Percentiles rank a stretch among this genome's conserved stretches.
Conservation (phyloP, 92 coral and sea anemone species). For the Anthopleura xanthogrammica region DNA sequence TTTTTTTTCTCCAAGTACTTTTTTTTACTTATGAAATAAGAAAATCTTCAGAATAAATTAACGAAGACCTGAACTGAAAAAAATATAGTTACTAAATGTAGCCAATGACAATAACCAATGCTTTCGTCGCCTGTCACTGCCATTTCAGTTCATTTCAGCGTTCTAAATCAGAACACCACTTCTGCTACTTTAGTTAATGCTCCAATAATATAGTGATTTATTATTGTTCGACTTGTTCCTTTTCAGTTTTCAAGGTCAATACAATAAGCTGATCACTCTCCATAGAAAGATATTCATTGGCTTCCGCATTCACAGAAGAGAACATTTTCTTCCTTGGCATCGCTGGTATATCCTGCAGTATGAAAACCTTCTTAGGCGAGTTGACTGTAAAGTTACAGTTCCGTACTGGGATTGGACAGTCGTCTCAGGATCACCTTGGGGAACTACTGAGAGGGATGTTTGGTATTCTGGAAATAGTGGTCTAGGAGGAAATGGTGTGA, state of each 20-base stretch:
- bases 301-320: neutral
- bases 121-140: too few species aligned
- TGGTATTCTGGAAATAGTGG: conserved; percentile 78
- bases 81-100: too few species aligned
- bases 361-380: conserved; percentile 77
- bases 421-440: conserved; percentile 54
- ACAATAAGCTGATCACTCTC: neutral
- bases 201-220: too few species aligned
- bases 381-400: conserved; percentile 74
- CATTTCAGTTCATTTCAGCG: too few species aligned
- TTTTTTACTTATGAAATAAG: too few species aligned
- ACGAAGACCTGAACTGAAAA: too few species aligned
- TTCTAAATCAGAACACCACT: too few species aligned
- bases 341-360: conserved; percentile 80
- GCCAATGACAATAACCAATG: too few species aligned
- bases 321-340: conserved; percentile 55
- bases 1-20: too few species aligned
- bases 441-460: conserved; percentile 42
- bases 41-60: too few species aligned
- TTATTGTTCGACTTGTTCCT: neutral
- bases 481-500: conserved; percentile 81
- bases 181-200: too few species aligned
- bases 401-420: conserved; percentile 92
- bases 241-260: conserved; percentile 1
- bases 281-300: neutral